Evolutionary conservation across 2,113 vertebrate genomes (phyloP).

Genomic region (Archilochus colubris): DNA sequence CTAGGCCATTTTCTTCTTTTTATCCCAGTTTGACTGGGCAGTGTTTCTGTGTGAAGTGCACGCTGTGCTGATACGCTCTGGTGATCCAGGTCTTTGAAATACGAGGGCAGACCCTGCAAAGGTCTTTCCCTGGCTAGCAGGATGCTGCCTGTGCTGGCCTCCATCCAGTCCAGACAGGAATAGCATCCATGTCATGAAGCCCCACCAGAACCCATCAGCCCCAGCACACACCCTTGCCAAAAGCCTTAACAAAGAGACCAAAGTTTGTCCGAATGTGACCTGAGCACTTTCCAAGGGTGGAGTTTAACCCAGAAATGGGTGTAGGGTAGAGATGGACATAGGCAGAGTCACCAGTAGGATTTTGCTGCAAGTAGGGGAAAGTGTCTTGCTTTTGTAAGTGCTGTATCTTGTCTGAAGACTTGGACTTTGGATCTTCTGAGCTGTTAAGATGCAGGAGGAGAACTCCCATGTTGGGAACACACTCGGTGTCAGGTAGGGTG

Average conservation of each 20-base stretch:
- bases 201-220: neutral
- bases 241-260: neutral
- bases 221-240: rapidly evolving
- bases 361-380: neutral
- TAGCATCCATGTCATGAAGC: neutral
- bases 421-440: neutral
- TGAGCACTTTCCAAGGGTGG: neutral
- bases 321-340: neutral
- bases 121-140: neutral
- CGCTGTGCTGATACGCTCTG: rapidly evolving
- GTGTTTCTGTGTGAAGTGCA: neutral
- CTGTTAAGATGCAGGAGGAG: neutral
- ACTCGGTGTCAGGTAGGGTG: neutral
- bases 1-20: neutral
- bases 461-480: rapidly evolving
- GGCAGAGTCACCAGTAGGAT: neutral
- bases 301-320: neutral
- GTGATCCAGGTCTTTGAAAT: neutral
- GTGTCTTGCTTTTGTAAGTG: rapidly evolving
- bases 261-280: rapidly evolving
- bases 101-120: neutral
- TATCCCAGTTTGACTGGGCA: neutral
- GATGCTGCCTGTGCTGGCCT: neutral
- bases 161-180: neutral
- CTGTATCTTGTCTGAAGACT: rapidly evolving